Percentiles rank a stretch among this genome's conserved stretches.
phyloP scores from a whole-genome alignment of 2,797 vertebrate species.

The Enteromius trimaculatus region DNA sequence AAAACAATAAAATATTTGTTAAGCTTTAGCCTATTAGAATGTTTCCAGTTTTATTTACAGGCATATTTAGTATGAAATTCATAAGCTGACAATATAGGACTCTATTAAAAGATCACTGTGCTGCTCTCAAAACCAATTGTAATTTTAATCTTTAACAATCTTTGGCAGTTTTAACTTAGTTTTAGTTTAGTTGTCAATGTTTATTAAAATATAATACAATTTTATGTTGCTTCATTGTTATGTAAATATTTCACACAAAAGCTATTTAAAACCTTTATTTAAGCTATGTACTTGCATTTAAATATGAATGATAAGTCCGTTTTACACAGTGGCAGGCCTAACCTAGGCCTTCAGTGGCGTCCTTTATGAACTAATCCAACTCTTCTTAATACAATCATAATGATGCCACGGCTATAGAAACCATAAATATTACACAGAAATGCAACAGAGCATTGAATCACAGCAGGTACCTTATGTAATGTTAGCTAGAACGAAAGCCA shows the following conservation, averaged over 20 bases:
- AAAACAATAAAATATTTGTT: not conserved
- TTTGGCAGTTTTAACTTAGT: not conserved
- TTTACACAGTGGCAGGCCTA: too few species aligned
- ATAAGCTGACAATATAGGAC: not conserved
- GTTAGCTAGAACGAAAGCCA: too few species aligned
- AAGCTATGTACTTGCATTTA: not conserved
- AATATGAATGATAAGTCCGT: too few species aligned
- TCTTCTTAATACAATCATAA: too few species aligned
- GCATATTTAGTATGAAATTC: not conserved
- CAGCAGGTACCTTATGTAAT: too few species aligned
- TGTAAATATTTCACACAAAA: not conserved
- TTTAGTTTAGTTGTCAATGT: not conserved
- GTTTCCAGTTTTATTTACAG: not conserved
- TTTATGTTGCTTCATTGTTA: not conserved
- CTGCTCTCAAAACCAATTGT: not conserved
- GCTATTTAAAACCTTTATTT: not conserved
- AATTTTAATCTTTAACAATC: not conserved
- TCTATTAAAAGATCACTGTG: not conserved
- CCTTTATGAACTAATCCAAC: too few species aligned
- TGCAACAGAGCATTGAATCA: too few species aligned
- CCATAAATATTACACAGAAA: too few species aligned
- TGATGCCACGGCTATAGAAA: too few species aligned
- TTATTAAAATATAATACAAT: not conserved
- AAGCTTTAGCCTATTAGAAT: not conserved
- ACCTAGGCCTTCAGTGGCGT: too few species aligned